Base-by-base conservation (phyloP, 2,797 vertebrate species). In the Onychomys torridus region DNA sequence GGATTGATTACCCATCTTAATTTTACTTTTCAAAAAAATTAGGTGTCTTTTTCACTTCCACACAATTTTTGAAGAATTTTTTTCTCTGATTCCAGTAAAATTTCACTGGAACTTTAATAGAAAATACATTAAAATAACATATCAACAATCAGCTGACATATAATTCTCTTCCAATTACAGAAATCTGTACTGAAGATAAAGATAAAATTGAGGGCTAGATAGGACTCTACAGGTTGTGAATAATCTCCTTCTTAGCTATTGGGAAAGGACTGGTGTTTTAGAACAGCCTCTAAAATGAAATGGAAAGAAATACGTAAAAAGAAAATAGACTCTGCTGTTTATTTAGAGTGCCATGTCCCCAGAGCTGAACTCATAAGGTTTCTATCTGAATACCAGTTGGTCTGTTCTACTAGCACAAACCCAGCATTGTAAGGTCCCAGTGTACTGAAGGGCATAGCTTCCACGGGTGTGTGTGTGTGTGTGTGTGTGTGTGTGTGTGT, bases 261-360 rank as follows among this genome's bases (percentile, higher is more conserved):
- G 49, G 86, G 13, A 92, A 65, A 95, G 34, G 52, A 61, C 4
- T 77, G 17, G 32, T 85, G 52, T 87, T 85, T 57, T 55, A 67
- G 84, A 94, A 67, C 23, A 21, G 11, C 23, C 11, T 94, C 9
- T 32, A 91, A 91, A 84, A 63, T 90, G 93, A 89, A 90, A 85
- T 77, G 29, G 69, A 76, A 94, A 93, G 13, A 85, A 79, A 67
- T 37, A 78, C n/a, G 25, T 49, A 78, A 92, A 73, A 92, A 89
- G n/a, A 91, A 78, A 82, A 40, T 46, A 32, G 61, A 90, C n/a
- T 40, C 96, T 89, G 92, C 71, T 94, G 27, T 83, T 79, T 81
- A 67, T 83, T 79, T 81, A 67, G 82, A 83, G 86, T 83, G n/a
- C n/a, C 9, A 81, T 23, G 16, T 81, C 46, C 19, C 73, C 16